These are phyloP conservation scores for Lepidiolamprologus cunningtoni DNA, from an alignment of 2,113 vertebrate genomes.

Conservation along the genomic window DNA sequence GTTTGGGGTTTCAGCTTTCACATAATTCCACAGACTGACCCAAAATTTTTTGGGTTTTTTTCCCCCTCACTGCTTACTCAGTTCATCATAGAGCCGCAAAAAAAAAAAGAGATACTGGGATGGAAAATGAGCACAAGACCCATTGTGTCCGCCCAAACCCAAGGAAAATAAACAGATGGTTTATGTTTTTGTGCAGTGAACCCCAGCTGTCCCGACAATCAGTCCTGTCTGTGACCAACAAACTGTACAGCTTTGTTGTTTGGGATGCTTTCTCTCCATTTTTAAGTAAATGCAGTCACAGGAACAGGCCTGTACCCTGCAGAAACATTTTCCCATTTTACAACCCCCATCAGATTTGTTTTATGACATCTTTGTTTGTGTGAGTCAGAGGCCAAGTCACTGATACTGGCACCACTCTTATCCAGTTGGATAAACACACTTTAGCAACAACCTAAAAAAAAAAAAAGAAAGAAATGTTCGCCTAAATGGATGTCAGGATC, in stretches of 20 bases:
- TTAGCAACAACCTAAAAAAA: background rate
- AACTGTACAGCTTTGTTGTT: conserved; percentile 31
- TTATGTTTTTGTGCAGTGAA: conserved; percentile 40
- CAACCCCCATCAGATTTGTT: background rate
- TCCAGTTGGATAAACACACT: background rate
- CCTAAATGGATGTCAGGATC: background rate
- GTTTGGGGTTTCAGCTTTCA: conserved; percentile 75
- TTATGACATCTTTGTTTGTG: background rate
- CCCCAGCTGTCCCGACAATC: conserved; percentile 19
- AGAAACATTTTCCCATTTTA: background rate
- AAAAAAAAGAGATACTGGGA: conserved; percentile 7
- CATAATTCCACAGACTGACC: conserved; percentile 59
- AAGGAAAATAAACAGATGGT: conserved; percentile 40
- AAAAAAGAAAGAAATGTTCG: background rate
- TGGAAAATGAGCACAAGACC: conserved; percentile 51
- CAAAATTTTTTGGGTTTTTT: background rate
- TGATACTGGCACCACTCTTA: background rate
- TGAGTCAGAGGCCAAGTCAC: background rate
- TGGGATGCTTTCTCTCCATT: background rate
- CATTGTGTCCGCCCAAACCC: conserved; percentile 21
- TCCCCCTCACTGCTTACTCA: background rate
- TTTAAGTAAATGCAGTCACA: background rate
- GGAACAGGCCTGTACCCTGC: background rate
- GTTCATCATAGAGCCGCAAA: background rate
- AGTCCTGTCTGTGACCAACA: conserved; percentile 8